These are phyloP conservation scores for Pyralis farinalis DNA, from an alignment of 2,888 invertebrate genomes.

Conservation along the genomic window DNA sequence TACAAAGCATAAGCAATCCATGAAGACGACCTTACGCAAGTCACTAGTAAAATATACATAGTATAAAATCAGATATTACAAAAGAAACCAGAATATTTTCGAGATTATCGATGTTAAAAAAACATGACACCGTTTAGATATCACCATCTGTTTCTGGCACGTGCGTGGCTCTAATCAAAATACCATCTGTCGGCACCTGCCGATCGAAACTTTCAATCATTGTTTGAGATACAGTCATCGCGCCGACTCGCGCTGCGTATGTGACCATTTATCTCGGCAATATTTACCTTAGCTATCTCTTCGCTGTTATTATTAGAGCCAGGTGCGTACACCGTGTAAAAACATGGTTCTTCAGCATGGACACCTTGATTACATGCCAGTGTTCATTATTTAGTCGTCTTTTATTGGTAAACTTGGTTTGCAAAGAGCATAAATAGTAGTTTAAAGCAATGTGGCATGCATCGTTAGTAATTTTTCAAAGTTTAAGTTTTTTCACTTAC, in stretches of 20 bases:
- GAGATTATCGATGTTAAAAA: conserved; percentile 8
- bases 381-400: too few species aligned
- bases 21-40: too few species aligned
- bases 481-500: too few species aligned
- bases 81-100: background rate
- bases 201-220: conserved; percentile 52
- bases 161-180: conserved; percentile 44
- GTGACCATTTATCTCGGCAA: conserved; percentile 42
- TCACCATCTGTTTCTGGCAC: conserved; percentile 34
- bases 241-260: conserved; percentile 37
- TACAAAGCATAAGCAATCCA: too few species aligned
- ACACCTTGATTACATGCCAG: too few species aligned
- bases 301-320: conserved; percentile 48
- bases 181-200: conserved; percentile 50
- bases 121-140: conserved; percentile 19
- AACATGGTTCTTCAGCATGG: conserved; percentile 23
- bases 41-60: too few species aligned
- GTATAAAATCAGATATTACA: background rate
- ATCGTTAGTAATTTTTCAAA: too few species aligned
- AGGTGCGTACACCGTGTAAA: conserved; percentile 51
- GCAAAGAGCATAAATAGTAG: too few species aligned
- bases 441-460: too few species aligned
- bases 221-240: conserved; percentile 61
- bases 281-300: conserved; percentile 49
- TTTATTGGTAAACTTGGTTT: too few species aligned